Conservation (phyloP, 2,113 vertebrate species). For the Oncorhynchus masou region DNA sequence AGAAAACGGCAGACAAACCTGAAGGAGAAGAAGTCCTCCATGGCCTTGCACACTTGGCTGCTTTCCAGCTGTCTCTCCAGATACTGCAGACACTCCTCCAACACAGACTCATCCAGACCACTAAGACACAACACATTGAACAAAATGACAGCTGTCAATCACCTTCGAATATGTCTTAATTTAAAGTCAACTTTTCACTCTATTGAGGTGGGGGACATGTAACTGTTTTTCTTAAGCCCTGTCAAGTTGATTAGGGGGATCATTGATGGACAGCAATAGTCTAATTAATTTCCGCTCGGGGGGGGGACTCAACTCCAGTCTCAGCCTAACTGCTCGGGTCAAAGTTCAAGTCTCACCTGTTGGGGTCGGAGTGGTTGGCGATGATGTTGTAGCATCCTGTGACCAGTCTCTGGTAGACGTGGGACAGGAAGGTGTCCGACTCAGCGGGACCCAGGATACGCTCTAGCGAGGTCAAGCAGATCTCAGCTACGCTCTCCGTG, state of each 20-base stretch:
- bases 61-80: slow-evolving; percentile 96
- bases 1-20: slow-evolving; percentile 44
- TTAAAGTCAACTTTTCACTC: too few species aligned
- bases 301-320: too few species aligned
- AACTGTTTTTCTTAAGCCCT: too few species aligned
- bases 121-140: slow-evolving; percentile 60
- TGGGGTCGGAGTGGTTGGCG: slow-evolving; percentile 90
- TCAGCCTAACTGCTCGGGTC: too few species aligned
- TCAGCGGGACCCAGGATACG: slow-evolving; percentile 91
- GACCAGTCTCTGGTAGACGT: slow-evolving; percentile 91
- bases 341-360: slow-evolving; percentile 73
- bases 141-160: neutral
- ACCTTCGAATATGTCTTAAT: too few species aligned
- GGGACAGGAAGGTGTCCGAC: slow-evolving; percentile 91
- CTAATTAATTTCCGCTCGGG: too few species aligned
- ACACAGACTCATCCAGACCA: slow-evolving; percentile 91
- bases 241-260: too few species aligned
- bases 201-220: too few species aligned
- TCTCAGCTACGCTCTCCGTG: slow-evolving; percentile 93
- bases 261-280: too few species aligned
- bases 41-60: slow-evolving; percentile 93
- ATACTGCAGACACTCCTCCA: slow-evolving; percentile 95
- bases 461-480: slow-evolving; percentile 91
- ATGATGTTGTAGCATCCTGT: slow-evolving; percentile 95
- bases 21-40: slow-evolving; percentile 98